Conservation (phyloP, 2,888 invertebrate species). For the Ophion slaviceki region DNA sequence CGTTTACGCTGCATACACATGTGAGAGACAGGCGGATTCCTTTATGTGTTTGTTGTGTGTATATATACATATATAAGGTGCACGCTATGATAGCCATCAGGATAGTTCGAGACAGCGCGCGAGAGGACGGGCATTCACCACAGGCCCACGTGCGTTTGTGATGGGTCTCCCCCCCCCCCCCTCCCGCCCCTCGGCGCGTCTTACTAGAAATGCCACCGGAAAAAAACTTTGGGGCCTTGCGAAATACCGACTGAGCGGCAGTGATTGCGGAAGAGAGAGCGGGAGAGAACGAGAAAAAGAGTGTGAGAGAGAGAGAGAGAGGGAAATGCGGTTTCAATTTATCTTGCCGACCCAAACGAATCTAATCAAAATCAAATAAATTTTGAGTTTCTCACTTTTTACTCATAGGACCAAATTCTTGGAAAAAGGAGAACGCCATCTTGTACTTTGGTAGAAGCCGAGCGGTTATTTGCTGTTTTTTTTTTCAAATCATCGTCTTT, state of each 20-base stretch:
- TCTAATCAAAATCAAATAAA: background rate
- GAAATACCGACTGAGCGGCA: no score
- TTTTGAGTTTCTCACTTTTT: no score
- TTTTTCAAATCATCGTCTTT: no score
- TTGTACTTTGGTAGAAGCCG: no score
- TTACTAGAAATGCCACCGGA: background rate
- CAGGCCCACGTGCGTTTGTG: slow-evolving; percentile 29
- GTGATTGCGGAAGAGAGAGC: no score
- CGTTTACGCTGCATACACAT: background rate
- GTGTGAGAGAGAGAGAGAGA: no score
- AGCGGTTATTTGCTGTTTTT: no score
- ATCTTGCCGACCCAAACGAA: background rate
- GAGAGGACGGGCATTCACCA: slow-evolving; percentile 37
- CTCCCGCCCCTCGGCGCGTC: background rate
- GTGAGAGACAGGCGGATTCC: background rate
- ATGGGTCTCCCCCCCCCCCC: background rate
- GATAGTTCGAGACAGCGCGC: slow-evolving; percentile 14
- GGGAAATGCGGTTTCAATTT: no score
- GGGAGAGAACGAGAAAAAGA: no score
- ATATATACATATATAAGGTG: background rate
- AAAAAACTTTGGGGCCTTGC: background rate
- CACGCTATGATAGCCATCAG: slow-evolving; percentile 31
- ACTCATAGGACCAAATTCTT: no score
- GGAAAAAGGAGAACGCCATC: no score
- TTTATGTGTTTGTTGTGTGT: background rate